Base-by-base conservation (phyloP, 2,888 invertebrate species). In the Stegana nigrithorax region DNA sequence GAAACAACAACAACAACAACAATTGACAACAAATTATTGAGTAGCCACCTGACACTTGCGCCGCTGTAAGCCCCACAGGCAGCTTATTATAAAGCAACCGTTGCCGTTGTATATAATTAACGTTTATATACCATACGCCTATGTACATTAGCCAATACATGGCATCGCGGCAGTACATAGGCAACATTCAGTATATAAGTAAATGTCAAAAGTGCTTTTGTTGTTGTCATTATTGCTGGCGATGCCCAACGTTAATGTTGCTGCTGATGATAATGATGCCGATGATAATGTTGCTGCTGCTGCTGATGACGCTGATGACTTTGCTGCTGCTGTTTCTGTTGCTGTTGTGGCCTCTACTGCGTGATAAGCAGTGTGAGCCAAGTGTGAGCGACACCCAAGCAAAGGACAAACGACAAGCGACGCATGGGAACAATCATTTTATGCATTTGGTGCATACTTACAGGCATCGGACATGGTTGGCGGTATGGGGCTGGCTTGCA, bases 131-230 rank as follows among this genome's bases (percentile, higher is more conserved):
- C 25, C 21, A 23, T 12, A 21, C 19, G 21, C 36, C 36, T 55
- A 55, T 32, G 21, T 55, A 51, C 19, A 27, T 39, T 27, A 17
- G 29, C 50, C 7, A 27, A 51, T 23, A 29, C 12, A 19, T 17
- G 32, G n/a, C n/a, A 19, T 32, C n/a, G 12, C 4, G 19, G 19
- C 17, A 14, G 39, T 39, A 39, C 17, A 39, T 39, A 39, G 14
- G 29, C 29, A 4, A 5, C 4, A 4, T 17, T 51, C 17, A 36
- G 53, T 55, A 55, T 36, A 55, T 55, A 78, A 76, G 75, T 76
- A 76, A 76, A 76, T 76, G 75, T 78, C 75, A 76, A 78, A 75
- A 76, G 75, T n/a, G n/a, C 75, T 55, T 55, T 50, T 19, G 53
- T 39, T 14, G 39, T 39, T 39, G 17, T 39, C n/a, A 7, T 6